Base-by-base conservation (phyloP, 2,113 vertebrate species). In the Rhinolophus ferrumequinum region DNA sequence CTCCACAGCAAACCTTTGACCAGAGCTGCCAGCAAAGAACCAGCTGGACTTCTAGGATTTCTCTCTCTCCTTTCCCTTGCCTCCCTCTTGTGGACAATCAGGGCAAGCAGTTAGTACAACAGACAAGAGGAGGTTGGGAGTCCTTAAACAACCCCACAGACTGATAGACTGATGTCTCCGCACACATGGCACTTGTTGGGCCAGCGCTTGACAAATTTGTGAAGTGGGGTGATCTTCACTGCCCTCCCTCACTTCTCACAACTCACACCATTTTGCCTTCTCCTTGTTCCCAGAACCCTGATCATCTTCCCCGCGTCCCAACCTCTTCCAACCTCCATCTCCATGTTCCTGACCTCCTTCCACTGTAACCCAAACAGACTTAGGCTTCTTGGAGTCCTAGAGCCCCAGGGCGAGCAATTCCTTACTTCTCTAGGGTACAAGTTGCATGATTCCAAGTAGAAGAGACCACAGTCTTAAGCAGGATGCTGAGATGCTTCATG, bases 81-180 rank as follows among this genome's bases (percentile, higher is more conserved):
- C 94, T 97, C 97, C 96, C 97, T 97, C 97, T 97, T 89, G 97
- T 96, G 97, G 96, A 92, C 86, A 95, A 95, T 83, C 18, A 52
- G 60, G 47, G 60, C 79, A 28, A 50, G 82, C 21, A 67, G 58
- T 93, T 33, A 76, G 41, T 19, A 84, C 72, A 24, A 3, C 6
- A 22, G 76, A 6, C 9, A 0, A 1, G 38, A 88, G 58, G 50
- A 70, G 8, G 47, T 12, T 14, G 66, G 5, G 18, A 5, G 5
- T 44, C 35, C 30, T 52, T 50, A 6, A 21, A 21, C 6, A 15
- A 18, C 8, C 4, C 3, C 52, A 26, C n/a, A 30, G 38, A 38
- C 30, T 0, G 22, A 47, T 1, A 24, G 56, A 16, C 12, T 0
- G 21, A 19, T 0, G n/a, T 18, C 69, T 72, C 64, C 12, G 2